Conservation (phyloP, 2,113 vertebrate genomes). For the Sphaerodactylus townsendi region DNA sequence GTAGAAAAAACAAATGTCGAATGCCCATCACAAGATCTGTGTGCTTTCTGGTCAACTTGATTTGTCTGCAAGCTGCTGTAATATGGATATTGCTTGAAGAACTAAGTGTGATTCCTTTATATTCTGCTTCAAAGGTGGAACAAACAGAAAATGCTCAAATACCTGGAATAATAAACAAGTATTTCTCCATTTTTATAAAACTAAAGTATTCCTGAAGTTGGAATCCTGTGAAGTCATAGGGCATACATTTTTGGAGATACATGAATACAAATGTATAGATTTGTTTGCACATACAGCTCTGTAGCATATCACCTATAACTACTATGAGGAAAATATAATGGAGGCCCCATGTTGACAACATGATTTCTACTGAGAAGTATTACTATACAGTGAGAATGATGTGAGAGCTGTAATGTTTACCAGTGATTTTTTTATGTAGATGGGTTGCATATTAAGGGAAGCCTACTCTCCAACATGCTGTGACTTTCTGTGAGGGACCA, state of each 20-base stretch:
- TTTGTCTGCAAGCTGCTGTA: conserved; percentile 33
- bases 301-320: background rate
- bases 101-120: conserved; percentile 28
- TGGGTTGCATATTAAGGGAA: background rate
- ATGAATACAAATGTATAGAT: conserved; percentile 26
- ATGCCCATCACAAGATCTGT: conserved; percentile 6
- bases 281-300: conserved; percentile 29
- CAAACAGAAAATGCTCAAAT: background rate
- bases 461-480: background rate
- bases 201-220: conserved; percentile 13
- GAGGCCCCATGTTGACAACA: background rate
- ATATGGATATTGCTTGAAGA: conserved; percentile 11
- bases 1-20: conserved; percentile 22
- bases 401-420: background rate
- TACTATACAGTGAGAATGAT: background rate
- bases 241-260: conserved; percentile 17
- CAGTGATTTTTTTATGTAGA: background rate
- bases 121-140: conserved; percentile 28
- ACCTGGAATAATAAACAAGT: conserved; percentile 18
- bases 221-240: background rate
- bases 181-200: conserved; percentile 15
- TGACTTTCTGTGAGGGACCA: background rate
- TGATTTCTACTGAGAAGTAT: background rate
- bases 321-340: background rate
- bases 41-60: conserved; percentile 24